Conservation (phyloP, 2,888 invertebrate species). For the Norana najaformis region DNA sequence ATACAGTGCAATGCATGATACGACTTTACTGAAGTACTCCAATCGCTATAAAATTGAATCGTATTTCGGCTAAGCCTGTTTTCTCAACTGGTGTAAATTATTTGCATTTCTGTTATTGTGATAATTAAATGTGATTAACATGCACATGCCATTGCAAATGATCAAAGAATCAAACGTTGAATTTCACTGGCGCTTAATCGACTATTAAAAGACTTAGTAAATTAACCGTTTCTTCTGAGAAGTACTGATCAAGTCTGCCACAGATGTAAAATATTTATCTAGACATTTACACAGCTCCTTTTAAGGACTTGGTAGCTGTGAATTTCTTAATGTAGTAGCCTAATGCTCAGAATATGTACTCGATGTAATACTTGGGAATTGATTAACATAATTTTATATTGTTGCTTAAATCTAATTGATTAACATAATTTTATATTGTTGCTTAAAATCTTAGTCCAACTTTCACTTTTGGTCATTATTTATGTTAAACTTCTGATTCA, state of each 20-base stretch:
- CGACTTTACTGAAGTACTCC: neutral
- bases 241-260: neutral
- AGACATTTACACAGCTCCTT: neutral
- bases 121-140: slow-evolving; percentile 5
- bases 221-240: too few species aligned
- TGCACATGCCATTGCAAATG: neutral
- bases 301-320: neutral
- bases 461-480: neutral
- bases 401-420: neutral
- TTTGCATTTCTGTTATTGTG: neutral
- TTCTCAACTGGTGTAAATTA: neutral
- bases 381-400: neutral
- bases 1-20: too few species aligned
- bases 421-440: neutral
- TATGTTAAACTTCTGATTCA: neutral
- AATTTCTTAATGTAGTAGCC: neutral
- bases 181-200: neutral
- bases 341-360: slow-evolving; percentile 1
- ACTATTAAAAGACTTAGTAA: too few species aligned
- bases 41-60: neutral
- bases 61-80: neutral
- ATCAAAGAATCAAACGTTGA: neutral
- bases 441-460: neutral
- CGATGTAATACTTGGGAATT: neutral
- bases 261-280: too few species aligned